phyloP scores from a whole-genome alignment of 2,888 invertebrate genomes.

The Deilephila elpenor region DNA sequence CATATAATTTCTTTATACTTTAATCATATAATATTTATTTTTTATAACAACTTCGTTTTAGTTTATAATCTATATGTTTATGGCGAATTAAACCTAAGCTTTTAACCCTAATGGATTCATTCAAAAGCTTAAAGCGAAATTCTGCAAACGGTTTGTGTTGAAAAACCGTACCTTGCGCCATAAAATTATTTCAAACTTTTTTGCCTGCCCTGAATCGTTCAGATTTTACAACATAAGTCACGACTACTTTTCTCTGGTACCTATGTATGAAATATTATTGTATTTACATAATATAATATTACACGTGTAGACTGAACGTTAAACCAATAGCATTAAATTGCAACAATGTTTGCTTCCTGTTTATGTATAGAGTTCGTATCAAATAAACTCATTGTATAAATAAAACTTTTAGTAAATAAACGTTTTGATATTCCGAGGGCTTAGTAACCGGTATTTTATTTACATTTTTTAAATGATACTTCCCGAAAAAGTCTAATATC shows the following conservation, averaged over 20 bases:
- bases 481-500: no score
- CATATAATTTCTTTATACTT: no score
- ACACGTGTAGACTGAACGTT: constrained; percentile 10
- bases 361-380: constrained; percentile 43
- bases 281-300: constrained; percentile 2
- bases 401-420: constrained; percentile 31
- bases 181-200: no score
- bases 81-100: no score
- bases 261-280: neutral
- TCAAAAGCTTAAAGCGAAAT: no score
- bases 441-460: neutral
- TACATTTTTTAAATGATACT: no score
- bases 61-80: no score
- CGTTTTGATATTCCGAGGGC: neutral
- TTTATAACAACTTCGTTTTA: no score
- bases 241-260: neutral
- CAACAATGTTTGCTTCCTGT: constrained; percentile 58
- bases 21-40: no score
- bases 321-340: constrained; percentile 26
- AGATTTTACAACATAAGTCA: neutral
- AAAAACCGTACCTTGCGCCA: no score
- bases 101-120: no score
- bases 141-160: no score
- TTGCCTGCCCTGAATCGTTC: neutral
- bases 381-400: constrained; percentile 24